These are phyloP conservation scores for Seladonia tumulorum DNA, from an alignment of 2,888 invertebrate species.

Conservation along the genomic window DNA sequence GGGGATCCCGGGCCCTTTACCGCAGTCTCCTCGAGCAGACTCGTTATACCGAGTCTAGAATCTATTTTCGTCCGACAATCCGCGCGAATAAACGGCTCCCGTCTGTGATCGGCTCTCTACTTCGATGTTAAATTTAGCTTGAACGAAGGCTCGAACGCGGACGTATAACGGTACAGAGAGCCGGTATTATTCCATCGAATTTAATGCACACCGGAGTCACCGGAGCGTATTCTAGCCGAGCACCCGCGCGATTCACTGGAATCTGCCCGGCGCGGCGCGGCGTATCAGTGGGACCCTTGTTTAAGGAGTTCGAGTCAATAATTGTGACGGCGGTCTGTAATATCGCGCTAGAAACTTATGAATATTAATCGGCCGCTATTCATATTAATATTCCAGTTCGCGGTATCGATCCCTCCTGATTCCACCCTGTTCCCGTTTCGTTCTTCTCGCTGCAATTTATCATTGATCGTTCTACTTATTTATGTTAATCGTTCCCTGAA, in stretches of 20 bases:
- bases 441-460: neutral
- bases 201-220: neutral
- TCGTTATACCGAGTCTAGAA: conserved; percentile 14
- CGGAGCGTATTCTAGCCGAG: neutral
- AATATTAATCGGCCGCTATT: conserved; percentile 9
- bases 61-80: conserved; percentile 21
- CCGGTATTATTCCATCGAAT: neutral
- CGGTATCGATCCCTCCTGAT: neutral
- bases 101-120: neutral
- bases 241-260: neutral
- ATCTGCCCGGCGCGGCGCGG: neutral
- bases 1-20: neutral
- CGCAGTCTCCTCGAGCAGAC: conserved; percentile 10
- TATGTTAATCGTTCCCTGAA: no score
- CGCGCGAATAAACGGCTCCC: neutral
- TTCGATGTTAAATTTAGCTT: conserved; percentile 33
- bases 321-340: neutral
- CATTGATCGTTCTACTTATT: neutral
- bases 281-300: neutral
- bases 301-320: conserved; percentile 18
- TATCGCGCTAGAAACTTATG: neutral
- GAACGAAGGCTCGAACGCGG: conserved; percentile 4
- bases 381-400: conserved; percentile 1
- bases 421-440: neutral
- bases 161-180: conserved; percentile 18